Conservation (phyloP, 2,888 invertebrate species). For the Athripsodes cinereus region DNA sequence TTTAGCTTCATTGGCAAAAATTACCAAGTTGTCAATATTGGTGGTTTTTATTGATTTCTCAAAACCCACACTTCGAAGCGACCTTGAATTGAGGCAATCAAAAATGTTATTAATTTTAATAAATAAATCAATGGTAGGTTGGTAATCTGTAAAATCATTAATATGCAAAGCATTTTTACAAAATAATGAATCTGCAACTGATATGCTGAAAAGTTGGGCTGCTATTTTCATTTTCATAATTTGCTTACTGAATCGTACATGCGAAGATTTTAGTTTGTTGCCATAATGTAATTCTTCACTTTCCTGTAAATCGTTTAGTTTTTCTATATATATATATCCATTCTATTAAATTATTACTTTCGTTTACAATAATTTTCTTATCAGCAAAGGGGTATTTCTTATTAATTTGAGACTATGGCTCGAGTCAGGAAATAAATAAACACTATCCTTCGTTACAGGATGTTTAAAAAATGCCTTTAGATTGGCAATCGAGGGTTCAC, state of each 20-base stretch:
- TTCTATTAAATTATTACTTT: background rate
- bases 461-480: conserved; percentile 27
- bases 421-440: conserved; percentile 12
- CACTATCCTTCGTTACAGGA: conserved; percentile 17
- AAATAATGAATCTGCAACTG: background rate
- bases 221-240: background rate
- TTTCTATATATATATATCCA: conserved; percentile 2
- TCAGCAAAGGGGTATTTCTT: conserved; percentile 12
- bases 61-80: background rate
- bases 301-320: background rate
- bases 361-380: conserved; percentile 12
- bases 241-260: background rate
- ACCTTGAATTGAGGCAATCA: background rate
- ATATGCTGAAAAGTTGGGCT: background rate
- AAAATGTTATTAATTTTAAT: background rate
- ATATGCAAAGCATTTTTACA: background rate
- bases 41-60: background rate
- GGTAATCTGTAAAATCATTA: background rate
- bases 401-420: conserved; percentile 20
- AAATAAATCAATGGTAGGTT: background rate
- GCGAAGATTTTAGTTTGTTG: background rate
- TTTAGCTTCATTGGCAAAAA: background rate
- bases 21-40: background rate
- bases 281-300: background rate
- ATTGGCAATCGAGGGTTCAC: conserved; percentile 20